Evolutionary conservation across 2,888 invertebrate genomes (phyloP).

Genomic region (Patella depressa): DNA sequence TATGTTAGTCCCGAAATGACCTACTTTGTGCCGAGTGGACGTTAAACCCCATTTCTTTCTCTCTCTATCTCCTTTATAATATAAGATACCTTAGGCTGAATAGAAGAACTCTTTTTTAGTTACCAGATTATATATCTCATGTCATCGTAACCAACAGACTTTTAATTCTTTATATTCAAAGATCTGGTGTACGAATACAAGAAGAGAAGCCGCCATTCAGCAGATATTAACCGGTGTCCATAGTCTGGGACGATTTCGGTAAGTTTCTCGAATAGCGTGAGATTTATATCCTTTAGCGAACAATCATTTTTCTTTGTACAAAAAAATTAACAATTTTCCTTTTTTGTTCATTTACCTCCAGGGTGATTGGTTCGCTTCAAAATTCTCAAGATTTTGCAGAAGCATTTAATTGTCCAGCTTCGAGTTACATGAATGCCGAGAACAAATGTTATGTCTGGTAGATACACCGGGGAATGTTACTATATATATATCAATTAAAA

Average conservation of each 20-base stretch:
- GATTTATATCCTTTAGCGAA: too few species aligned
- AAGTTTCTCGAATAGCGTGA: conserved; percentile 6
- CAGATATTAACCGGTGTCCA: conserved; percentile 49
- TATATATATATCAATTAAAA: too few species aligned
- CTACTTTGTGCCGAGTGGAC: too few species aligned
- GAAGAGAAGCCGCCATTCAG: conserved; percentile 39
- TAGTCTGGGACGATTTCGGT: conserved; percentile 57
- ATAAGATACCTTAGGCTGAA: too few species aligned
- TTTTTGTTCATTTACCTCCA: conserved; percentile 26
- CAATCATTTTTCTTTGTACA: too few species aligned
- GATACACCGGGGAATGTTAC: background rate
- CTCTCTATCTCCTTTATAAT: too few species aligned
- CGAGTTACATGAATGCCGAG: conserved; percentile 39
- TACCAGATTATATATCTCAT: too few species aligned
- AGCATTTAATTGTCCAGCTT: conserved; percentile 33
- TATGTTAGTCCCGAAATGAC: too few species aligned
- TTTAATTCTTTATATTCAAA: conserved; percentile 21
- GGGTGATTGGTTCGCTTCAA: conserved; percentile 43
- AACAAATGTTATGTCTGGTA: conserved; percentile 33
- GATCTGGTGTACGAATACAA: conserved; percentile 51
- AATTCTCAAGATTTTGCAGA: conserved; percentile 40
- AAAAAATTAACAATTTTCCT: too few species aligned
- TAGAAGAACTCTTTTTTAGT: too few species aligned
- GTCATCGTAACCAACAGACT: too few species aligned
- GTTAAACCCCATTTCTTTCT: too few species aligned